Conservation (phyloP, 1,140 invertebrate species). For the Drosophila prosaltans region DNA sequence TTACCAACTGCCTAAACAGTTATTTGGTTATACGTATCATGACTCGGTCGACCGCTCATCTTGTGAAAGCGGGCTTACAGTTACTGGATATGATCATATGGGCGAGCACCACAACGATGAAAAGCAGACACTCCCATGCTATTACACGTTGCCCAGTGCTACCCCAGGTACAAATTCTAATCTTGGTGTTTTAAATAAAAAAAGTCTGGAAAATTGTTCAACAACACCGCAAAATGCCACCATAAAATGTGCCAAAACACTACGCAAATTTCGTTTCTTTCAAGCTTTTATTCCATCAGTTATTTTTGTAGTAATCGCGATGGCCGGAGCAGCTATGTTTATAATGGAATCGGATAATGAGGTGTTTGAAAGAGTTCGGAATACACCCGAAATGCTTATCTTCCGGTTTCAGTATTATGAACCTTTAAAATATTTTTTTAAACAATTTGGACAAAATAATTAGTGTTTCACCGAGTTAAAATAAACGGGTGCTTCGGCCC, state of each 20-base stretch:
- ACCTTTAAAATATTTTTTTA: constrained; percentile 89
- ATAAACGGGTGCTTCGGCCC: not conserved
- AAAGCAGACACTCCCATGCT: constrained; percentile 71
- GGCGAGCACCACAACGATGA: constrained; percentile 82
- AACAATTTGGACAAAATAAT: constrained; percentile 59
- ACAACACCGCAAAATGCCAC: constrained; percentile 37
- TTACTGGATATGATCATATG: constrained; percentile 84
- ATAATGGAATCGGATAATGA: constrained; percentile 90
- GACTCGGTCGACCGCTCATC: constrained; percentile 92
- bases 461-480: constrained; percentile 15
- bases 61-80: constrained; percentile 81
- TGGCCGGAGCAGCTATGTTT: constrained; percentile 87
- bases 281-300: constrained; percentile 90
- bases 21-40: constrained; percentile 86
- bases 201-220: constrained; percentile 41
- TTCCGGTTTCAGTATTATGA: constrained; percentile 92
- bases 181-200: constrained; percentile 30
- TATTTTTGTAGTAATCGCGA: constrained; percentile 87
- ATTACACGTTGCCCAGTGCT: constrained; percentile 67
- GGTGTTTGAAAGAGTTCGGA: constrained; percentile 87
- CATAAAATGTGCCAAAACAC: constrained; percentile 59
- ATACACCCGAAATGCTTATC: constrained; percentile 90
- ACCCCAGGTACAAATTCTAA: constrained; percentile 52
- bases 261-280: constrained; percentile 85
- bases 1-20: constrained; percentile 51